phyloP scores from a whole-genome alignment of 2,888 invertebrate species.

The Uropetala carovei region DNA sequence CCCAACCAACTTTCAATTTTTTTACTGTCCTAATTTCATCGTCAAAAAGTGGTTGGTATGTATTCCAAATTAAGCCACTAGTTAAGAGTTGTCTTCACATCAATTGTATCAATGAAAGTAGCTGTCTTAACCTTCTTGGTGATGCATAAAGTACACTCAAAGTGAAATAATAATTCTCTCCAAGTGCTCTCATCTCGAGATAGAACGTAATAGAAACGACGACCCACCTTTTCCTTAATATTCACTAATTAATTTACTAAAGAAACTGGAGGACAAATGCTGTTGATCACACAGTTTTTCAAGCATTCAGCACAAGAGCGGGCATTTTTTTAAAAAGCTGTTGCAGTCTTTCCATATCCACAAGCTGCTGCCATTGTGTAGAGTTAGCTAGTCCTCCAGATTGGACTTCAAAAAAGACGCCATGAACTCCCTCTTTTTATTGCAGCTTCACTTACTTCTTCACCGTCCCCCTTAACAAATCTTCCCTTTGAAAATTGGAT shows the following conservation, averaged over 20 bases:
- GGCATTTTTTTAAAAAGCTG: constrained; percentile 39
- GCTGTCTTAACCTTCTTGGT: constrained; percentile 38
- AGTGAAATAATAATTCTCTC: constrained; percentile 23
- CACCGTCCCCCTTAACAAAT: constrained; percentile 3
- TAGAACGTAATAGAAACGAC: constrained; percentile 24
- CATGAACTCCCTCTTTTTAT: background rate
- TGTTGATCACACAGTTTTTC: constrained; percentile 55
- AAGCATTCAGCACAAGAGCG: constrained; percentile 56
- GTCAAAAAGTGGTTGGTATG: constrained; percentile 57
- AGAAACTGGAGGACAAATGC: constrained; percentile 50
- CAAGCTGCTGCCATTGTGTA: constrained; percentile 15
- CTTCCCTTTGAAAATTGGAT: constrained; percentile 27
- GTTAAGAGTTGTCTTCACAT: constrained; percentile 26
- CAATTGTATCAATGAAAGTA: constrained; percentile 37
- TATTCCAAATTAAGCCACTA: constrained; percentile 63
- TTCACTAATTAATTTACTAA: constrained; percentile 33
- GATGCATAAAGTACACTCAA: constrained; percentile 53
- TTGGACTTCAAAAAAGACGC: constrained; percentile 33
- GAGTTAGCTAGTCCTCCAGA: constrained; percentile 25
- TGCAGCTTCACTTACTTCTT: constrained; percentile 25
- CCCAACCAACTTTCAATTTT: constrained; percentile 53
- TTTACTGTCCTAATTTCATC: constrained; percentile 48
- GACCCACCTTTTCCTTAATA: constrained; percentile 31
- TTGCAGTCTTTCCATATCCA: constrained; percentile 49
- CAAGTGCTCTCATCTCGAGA: constrained; percentile 46